Evolutionary conservation across 1,140 invertebrate species (phyloP), one percentile per base, ranked within the genome.

Genomic region (Streblospio benedicti): DNA sequence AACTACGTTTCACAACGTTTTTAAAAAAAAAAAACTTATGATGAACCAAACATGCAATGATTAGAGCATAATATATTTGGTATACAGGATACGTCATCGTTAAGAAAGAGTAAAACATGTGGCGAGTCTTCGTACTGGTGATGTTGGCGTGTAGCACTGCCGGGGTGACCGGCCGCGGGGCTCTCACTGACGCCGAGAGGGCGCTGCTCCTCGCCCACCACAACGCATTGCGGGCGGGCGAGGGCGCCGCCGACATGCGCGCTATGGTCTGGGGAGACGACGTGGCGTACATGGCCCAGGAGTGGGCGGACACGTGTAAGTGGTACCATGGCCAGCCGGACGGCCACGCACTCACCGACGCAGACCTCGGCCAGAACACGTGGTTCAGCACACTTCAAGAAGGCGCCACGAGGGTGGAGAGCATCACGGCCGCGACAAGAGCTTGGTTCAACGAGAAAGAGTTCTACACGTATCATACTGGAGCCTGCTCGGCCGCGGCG

Each of bases 231-330:
- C 50, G 50, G 1, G 27, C 27, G 20, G 27, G 12, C 18, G 5
- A 52, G 27, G 50, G 50, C 23, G 50, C 50, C 1, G 28, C 50
- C 1, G 31, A 52, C 50, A 65, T 71, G 9, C 59, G 63, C 66
- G 89, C 91, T 79, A 85, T 87, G 70, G 87, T 91, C 75, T 82
- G 69, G 79, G 81, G 68, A 83, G 89, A 71, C 81, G 91, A 51
- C 80, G 27, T 52, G 50, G 50, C 50, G 4, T 12, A 4, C 23
- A 52, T 52, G 50, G 50, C 50, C 18, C 27, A 25, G 2, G 50
- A 52, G 12, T 52, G 50, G 50, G 50, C 50, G 9, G 30, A 52
- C 2, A 6, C 25, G 1, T 52, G 50, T 52, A 5, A 31, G 4
- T 52, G 50, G 50, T 2, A 52, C 5, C 50, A 52, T 31, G 50